Conservation (phyloP, 2,888 invertebrate genomes). For the Rhogogaster chlorosoma region DNA sequence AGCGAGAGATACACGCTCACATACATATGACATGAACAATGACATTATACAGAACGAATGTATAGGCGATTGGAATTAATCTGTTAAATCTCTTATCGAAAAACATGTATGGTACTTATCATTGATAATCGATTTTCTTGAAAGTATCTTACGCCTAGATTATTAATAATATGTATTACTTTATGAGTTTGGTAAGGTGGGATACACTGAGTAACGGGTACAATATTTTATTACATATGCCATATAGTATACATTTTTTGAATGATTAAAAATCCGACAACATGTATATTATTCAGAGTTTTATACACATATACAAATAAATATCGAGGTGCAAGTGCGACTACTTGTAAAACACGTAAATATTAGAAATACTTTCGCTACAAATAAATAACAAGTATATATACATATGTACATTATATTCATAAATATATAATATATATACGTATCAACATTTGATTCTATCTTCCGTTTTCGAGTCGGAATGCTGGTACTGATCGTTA, state of each 20-base stretch:
- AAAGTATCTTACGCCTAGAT: not conserved
- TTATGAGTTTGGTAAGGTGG: not conserved
- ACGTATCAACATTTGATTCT: not conserved
- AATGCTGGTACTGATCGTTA: not conserved
- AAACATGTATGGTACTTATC: not conserved
- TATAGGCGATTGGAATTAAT: not conserved
- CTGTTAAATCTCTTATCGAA: not conserved
- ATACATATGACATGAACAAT: not conserved
- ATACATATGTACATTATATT: not conserved
- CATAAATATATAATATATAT: not conserved
- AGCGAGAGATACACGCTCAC: not conserved
- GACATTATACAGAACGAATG: not conserved
- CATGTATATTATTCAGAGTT: conserved; percentile 8
- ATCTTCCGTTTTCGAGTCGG: conserved; percentile 2
- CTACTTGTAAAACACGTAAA: not conserved
- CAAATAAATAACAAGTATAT: not conserved
- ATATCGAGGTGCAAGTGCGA: not conserved
- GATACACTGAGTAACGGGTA: not conserved
- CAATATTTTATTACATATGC: not conserved
- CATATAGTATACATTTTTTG: not conserved
- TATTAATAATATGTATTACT: not conserved
- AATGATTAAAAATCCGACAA: conserved; percentile 5
- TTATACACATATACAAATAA: not conserved
- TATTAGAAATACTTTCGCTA: not conserved
- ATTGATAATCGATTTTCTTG: not conserved